Base-by-base conservation (phyloP, 2,888 invertebrate species). In the Hypomecis punctinalis region DNA sequence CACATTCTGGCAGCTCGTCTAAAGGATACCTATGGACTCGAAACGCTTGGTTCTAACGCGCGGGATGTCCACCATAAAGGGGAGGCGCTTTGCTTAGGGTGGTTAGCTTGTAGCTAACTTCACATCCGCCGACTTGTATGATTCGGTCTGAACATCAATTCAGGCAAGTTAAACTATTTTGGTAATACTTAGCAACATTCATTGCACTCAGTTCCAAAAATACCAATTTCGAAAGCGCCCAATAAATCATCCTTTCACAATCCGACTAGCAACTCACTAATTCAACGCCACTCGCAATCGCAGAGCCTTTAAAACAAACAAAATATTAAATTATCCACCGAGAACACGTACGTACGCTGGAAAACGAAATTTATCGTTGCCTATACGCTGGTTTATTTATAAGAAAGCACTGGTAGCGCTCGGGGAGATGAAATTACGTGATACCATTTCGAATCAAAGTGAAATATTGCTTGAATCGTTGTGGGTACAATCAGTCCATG, bases 311-410 rank as follows among this genome's bases (percentile, higher is more conserved):
- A 86, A 86, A 88, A 85, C 86, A 86, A 83, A 84, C 84, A 82
- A 80, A 86, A 90, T 80, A 89, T 91, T 89, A 89, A 89, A 90
- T 90, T 89, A 89, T 81, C 83, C 82, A 85, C 80, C 78, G 76
- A 77, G 78, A 84, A 84, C 86, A 84, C 87, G 88, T 88, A 88
- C 84, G 81, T 86, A 86, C 84, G 86, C 84, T 86, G 84, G 82
- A 83, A 86, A 84, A 80, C 82, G 82, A 85, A 89, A 92, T 92
- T 91, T 91, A 92, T 92, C 77, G 89, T 86, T 85, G 86, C 86
- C 90, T 91, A 91, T 92, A 91, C 83, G 81, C 86, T 91, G 89
- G 85, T 90, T 92, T 92, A 92, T 92, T 92, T 92, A 92, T 91
- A 92, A 91, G 91, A 91, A 90, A 89, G 88, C 88, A 85, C 83